Base-by-base conservation (phyloP, 2,888 invertebrate genomes). In the Drosophila demipolita region DNA sequence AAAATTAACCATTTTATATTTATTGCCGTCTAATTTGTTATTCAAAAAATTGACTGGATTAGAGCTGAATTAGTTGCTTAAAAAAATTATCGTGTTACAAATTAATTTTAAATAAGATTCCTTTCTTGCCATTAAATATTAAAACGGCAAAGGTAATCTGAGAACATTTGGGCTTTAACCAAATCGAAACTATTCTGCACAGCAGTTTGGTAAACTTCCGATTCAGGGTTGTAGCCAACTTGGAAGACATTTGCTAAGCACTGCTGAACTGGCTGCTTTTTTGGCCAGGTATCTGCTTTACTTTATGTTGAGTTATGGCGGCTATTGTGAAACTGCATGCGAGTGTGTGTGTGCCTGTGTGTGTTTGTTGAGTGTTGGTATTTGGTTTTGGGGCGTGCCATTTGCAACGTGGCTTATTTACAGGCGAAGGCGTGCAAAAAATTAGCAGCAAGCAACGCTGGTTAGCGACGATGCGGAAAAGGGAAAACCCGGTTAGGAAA, bases 321-420 rank as follows among this genome's bases (percentile, higher is more conserved):
- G 71, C 82, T 71, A 78, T 87, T 87, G 87, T 84, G 67, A 26
- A 42, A 69, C 26, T 59, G 64, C 66, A 61, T 17, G 49, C 53
- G 65, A 68, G 33, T 54, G 62, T 50, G 59, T 40, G 63, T 49
- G 52, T 63, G 38, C 36, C 64, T 42, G 62, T 74, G 38, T 60
- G 42, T 36, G 49, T 42, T 33, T 29, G 45, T 52, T 53, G 33
- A 33, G 55, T 77, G 78, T 59, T 69, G 45, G 74, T 77, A 63
- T 70, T 74, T 77, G 74, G 48, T 50, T 49, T n/a, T 65, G 62
- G 63, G 76, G 78, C 77, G 79, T 87, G 82, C 77, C 82, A 80
- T 73, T 81, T 75, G 86, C 79, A 84, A 85, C 83, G 82, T 87
- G 86, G 79, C 74, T 85, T 85, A 85, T 81, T 85, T 87, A 83